phyloP scores from a whole-genome alignment of 2,113 vertebrate species.

The Microtus montanus region DNA sequence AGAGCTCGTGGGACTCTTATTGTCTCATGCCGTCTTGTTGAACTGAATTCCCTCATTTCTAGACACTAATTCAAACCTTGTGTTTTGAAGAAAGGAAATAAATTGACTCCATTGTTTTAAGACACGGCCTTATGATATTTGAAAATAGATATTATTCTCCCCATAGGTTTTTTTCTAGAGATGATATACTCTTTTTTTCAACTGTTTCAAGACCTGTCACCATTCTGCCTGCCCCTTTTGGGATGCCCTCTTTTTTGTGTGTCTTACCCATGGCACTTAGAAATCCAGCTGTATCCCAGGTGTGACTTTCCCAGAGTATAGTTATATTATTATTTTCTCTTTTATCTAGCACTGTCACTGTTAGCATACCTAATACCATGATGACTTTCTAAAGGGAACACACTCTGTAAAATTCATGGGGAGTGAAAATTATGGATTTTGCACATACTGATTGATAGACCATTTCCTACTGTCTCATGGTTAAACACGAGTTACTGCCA shows the following conservation, averaged over 20 bases:
- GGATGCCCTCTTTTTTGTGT: conserved; percentile 48
- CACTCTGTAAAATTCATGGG: conserved; percentile 1
- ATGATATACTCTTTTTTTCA: not conserved
- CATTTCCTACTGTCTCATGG: not conserved
- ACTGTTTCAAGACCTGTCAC: conserved; percentile 39
- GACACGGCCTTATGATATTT: not conserved
- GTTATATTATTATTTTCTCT: conserved; percentile 43
- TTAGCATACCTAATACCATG: not conserved
- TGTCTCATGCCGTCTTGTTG: not conserved
- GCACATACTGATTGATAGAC: not conserved
- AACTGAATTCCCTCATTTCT: conserved; percentile 25
- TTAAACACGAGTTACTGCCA: conserved; percentile 38
- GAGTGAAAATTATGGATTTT: not conserved
- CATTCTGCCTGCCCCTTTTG: conserved; percentile 32
- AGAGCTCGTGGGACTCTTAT: not conserved
- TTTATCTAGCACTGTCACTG: conserved; percentile 31
- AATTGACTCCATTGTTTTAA: not conserved
- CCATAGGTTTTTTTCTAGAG: conserved; percentile 46
- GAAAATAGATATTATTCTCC: conserved; percentile 47
- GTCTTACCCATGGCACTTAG: conserved; percentile 51
- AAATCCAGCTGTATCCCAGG: conserved; percentile 53
- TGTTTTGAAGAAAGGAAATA: conserved; percentile 49
- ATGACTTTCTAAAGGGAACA: conserved; percentile 6
- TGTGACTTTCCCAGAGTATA: conserved; percentile 55
- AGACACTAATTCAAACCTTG: not conserved